Evolutionary conservation across 2,888 invertebrate genomes (phyloP).

Genomic region (Sinopyrophorus schimmeli): DNA sequence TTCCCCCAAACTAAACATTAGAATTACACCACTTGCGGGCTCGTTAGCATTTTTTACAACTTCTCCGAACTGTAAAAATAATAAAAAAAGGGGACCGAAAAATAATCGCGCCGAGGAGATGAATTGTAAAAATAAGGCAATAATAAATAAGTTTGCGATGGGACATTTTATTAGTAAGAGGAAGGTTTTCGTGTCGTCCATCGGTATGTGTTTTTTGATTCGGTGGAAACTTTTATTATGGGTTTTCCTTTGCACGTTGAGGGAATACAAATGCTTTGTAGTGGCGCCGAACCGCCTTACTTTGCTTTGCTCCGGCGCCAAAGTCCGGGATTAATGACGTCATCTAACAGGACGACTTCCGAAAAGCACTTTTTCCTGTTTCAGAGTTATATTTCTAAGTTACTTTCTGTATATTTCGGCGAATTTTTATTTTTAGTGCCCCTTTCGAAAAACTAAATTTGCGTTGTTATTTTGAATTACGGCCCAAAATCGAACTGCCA

Average conservation of each 20-base stretch:
- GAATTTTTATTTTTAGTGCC: constrained; percentile 30
- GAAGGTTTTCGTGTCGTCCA: constrained; percentile 4
- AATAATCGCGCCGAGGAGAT: too few relatives aligned
- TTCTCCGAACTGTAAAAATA: too few relatives aligned
- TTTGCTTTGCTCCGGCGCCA: constrained; percentile 46
- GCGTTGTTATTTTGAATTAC: too few relatives aligned
- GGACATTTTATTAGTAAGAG: too few relatives aligned
- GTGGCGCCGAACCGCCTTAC: constrained; percentile 45
- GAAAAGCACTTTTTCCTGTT: constrained; percentile 43
- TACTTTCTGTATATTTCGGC: constrained; percentile 26
- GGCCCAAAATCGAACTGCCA: too few relatives aligned
- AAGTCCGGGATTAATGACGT: constrained; percentile 49
- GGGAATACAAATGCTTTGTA: constrained; percentile 48
- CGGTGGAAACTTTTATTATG: constrained; percentile 27
- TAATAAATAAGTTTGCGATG: constrained; percentile 2
- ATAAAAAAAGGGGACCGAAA: too few relatives aligned
- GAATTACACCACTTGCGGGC: too few relatives aligned
- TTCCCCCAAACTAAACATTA: too few relatives aligned
- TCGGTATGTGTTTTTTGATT: constrained; percentile 23
- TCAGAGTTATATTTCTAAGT: constrained; percentile 29
- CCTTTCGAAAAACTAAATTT: too few relatives aligned
- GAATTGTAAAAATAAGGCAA: too few relatives aligned
- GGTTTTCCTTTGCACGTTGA: constrained; percentile 29
- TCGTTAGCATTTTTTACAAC: too few relatives aligned
- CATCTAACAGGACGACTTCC: constrained; percentile 50